Percentiles rank a stretch among this genome's conserved stretches.
These are phyloP conservation scores for Tipula vernalis DNA, from an alignment of 2,888 invertebrate genomes.

Conservation along the genomic window DNA sequence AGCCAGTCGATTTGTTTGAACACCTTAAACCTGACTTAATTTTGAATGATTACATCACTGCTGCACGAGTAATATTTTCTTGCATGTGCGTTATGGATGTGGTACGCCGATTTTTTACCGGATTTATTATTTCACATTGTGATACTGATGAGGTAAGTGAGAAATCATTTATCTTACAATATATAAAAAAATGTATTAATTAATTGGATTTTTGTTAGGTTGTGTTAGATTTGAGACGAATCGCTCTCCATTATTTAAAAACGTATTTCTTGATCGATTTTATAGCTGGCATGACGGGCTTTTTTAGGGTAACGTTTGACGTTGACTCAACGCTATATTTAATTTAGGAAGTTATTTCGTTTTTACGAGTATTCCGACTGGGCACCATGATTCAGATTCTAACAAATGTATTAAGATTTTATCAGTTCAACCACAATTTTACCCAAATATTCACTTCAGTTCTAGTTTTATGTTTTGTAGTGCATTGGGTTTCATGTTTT, in stretches of 20 bases:
- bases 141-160: neutral
- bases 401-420: neutral
- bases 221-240: neutral
- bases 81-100: neutral
- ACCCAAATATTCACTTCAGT: neutral
- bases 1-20: neutral
- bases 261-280: neutral
- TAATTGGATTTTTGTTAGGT: neutral
- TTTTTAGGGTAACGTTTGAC: neutral
- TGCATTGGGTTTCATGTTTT: neutral
- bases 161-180: neutral
- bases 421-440: neutral
- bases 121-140: neutral
- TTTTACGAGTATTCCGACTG: neutral
- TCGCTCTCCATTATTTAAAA: neutral
- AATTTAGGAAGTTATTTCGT: neutral
- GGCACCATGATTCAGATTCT: neutral
- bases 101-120: neutral
- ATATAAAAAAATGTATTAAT: too few relatives aligned
- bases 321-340: neutral
- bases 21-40: neutral
- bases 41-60: too few relatives aligned
- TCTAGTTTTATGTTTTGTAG: neutral
- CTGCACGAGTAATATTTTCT: neutral
- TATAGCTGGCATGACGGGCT: neutral